Evolutionary conservation across 2,888 invertebrate genomes (phyloP).

Genomic region (Pachliopta kotzebuea): DNA sequence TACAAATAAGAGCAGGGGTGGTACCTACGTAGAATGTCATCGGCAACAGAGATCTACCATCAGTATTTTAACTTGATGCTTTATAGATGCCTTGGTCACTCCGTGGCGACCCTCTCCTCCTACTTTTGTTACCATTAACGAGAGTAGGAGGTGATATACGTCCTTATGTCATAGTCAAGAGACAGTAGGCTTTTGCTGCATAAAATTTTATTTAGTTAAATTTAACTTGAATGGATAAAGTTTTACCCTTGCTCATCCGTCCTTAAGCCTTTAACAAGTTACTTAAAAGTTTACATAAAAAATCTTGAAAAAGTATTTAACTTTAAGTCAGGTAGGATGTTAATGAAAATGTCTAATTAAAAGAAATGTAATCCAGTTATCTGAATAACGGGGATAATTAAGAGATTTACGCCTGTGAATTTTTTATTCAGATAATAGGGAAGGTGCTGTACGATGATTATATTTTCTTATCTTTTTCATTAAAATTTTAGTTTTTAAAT

Average conservation of each 20-base stretch:
- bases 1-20: too few relatives aligned
- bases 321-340: not conserved
- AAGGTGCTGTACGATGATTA: not conserved
- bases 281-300: not conserved
- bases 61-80: too few relatives aligned
- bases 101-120: too few relatives aligned
- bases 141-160: too few relatives aligned
- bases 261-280: not conserved
- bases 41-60: too few relatives aligned
- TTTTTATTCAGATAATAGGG: not conserved
- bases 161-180: too few relatives aligned
- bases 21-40: too few relatives aligned
- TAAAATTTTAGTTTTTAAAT: too few relatives aligned
- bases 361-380: conserved; percentile 2
- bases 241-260: not conserved
- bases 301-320: not conserved
- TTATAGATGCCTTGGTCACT: too few relatives aligned
- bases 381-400: not conserved
- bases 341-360: conserved; percentile 2
- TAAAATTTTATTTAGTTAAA: too few relatives aligned
- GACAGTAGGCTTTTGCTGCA: too few relatives aligned
- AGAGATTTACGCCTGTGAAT: not conserved
- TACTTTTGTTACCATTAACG: too few relatives aligned
- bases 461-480: not conserved
- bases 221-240: not conserved